phyloP scores from a whole-genome alignment of 2,888 invertebrate species.

The Cylloceria caligata region DNA sequence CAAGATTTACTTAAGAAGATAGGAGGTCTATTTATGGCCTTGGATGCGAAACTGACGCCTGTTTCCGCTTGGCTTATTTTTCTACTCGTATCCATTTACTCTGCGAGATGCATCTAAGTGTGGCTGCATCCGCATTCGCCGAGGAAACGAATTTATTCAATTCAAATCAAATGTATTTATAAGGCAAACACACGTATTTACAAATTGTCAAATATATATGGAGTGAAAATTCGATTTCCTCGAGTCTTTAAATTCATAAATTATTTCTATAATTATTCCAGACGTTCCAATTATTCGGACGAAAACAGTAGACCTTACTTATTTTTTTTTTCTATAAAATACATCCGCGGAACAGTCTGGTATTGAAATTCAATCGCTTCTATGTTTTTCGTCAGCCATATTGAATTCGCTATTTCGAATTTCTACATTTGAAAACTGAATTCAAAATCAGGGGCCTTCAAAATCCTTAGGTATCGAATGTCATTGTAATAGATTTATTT shows the following conservation, averaged over 20 bases:
- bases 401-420: neutral
- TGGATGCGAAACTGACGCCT: slow-evolving; percentile 54
- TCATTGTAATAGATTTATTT: no score
- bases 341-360: no score
- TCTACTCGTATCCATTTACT: slow-evolving; percentile 19
- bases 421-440: neutral
- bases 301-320: no score
- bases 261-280: neutral
- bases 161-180: neutral
- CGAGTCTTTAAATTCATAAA: neutral
- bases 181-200: neutral
- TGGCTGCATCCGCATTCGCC: slow-evolving; percentile 17
- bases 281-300: no score
- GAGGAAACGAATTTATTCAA: no score
- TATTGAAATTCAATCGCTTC: no score
- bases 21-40: slow-evolving; percentile 60
- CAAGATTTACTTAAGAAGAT: slow-evolving; percentile 60
- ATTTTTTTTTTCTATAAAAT: neutral
- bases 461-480: no score
- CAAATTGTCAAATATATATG: no score
- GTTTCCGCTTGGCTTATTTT: slow-evolving; percentile 41
- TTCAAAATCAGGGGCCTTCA: no score
- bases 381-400: neutral
- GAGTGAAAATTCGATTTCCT: no score
- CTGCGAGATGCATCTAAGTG: slow-evolving; percentile 35